phyloP scores from a whole-genome alignment of 2,888 invertebrate genomes.

The Rhingia campestris region DNA sequence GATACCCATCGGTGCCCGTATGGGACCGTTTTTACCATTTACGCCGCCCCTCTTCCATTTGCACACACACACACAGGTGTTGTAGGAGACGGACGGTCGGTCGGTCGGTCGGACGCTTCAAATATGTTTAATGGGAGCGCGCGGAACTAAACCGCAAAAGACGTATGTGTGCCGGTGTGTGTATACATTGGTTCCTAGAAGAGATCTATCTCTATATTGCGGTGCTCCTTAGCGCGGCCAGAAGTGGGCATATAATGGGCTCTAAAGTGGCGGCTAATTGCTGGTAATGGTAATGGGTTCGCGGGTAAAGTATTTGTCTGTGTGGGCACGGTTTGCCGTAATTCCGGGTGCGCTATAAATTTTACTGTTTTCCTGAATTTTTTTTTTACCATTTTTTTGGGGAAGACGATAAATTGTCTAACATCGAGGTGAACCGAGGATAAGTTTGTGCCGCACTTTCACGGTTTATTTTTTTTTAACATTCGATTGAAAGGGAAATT shows the following conservation, averaged over 20 bases:
- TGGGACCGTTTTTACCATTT: constrained; percentile 48
- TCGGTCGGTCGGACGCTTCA: not conserved
- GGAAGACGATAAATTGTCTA: constrained; percentile 38
- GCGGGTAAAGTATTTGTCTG: constrained; percentile 13
- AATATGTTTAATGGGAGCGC: constrained; percentile 54
- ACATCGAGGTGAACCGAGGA: constrained; percentile 27
- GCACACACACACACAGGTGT: constrained; percentile 33
- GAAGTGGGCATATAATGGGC: constrained; percentile 67
- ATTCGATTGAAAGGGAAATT: constrained; percentile 31
- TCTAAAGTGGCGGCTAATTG: constrained; percentile 73
- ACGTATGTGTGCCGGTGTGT: constrained; percentile 6
- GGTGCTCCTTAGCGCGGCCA: constrained; percentile 40
- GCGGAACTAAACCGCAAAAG: constrained; percentile 48
- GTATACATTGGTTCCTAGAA: constrained; percentile 60
- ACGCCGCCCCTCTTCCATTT: not conserved
- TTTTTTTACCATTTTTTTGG: not conserved
- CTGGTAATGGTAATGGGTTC: constrained; percentile 69
- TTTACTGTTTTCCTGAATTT: constrained; percentile 6
- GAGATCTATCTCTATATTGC: constrained; percentile 56
- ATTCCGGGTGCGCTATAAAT: constrained; percentile 63
- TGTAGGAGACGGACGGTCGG: constrained; percentile 10
- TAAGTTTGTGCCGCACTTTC: constrained; percentile 44
- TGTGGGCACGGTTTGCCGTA: constrained; percentile 44
- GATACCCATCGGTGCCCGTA: constrained; percentile 70
- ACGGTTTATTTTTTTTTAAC: not conserved